Evolutionary conservation across 2,113 vertebrate genomes (phyloP).

Genomic region (Calidris pugnax): DNA sequence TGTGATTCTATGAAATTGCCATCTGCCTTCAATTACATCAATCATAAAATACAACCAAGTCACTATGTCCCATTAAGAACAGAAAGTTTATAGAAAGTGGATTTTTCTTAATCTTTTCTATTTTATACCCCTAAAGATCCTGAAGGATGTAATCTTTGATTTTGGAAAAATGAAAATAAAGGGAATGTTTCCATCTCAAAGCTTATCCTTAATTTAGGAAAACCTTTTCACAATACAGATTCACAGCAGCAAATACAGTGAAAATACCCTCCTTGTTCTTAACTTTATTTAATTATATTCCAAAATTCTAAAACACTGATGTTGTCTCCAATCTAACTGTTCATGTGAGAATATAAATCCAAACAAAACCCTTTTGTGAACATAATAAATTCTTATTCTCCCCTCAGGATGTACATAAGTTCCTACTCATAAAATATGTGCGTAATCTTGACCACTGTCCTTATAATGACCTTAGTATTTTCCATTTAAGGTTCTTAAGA

Average conservation of each 20-base stretch:
- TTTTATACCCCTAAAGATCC: not conserved
- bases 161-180: not conserved
- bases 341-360: not conserved
- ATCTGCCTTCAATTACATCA: not conserved
- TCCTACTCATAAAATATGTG: not conserved
- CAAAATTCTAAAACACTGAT: not conserved
- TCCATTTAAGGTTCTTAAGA: not conserved
- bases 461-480: not conserved
- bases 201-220: not conserved
- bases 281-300: not conserved
- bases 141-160: not conserved
- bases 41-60: not conserved
- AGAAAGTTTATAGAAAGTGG: not conserved
- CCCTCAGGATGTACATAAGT: rapidly evolving
- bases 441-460: not conserved
- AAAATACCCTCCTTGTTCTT: not conserved
- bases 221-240: not conserved
- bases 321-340: not conserved
- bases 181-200: not conserved
- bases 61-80: not conserved
- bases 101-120: not conserved
- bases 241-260: not conserved
- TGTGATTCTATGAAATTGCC: not conserved
- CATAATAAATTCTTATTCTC: not conserved
- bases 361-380: not conserved